Base-by-base conservation (phyloP, 2,797 vertebrate genomes). In the Atherinosoma microstoma region DNA sequence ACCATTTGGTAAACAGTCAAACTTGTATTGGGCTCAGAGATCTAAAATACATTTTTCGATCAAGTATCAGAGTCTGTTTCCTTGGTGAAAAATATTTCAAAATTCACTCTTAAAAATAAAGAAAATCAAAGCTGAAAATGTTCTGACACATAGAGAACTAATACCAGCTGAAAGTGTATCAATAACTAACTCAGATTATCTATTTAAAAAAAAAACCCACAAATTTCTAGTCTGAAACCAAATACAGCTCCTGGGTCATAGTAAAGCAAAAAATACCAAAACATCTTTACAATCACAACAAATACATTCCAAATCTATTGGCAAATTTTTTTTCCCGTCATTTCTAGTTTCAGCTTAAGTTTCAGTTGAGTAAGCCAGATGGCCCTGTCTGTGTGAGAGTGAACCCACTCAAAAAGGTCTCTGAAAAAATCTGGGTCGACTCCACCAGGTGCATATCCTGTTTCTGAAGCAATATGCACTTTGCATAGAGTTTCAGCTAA, bases 361-460 rank as follows among this genome's bases (percentile, higher is more conserved):
- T 82, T 81, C 66, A 71, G 70, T 74, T 20, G 20, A 70, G 59
- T 30, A 71, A 77, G 70, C 84, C 75, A 80, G 77, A 67, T 80
- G 77, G 74, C 70, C 77, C 42, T 51, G 76, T 81, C 79, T 82
- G 57, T 72, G 4, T 49, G 67, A 78, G 62, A 68, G 70, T 1
- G 63, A 51, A 83, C 64, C 74, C 71, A 59, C 63, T 83, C 67
- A 79, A 75, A 36, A 87, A 80, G 35, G 59, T 67, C 53, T 86
- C 70, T 61, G 65, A 85, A 86, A 40, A 71, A 82, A 87, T 85
- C 63, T 84, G 75, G 83, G 77, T 75, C 87, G 79, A 86, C 85
- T 84, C 85, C 73, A 85, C 79, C 89, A 90, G 89, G 88, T 92
- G 89, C 68, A 64, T 69, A 87, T 90, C 86, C 89, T 90, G 91